These are phyloP conservation scores for Lasiurus cinereus DNA, from an alignment of 2,113 vertebrate species.

Conservation along the genomic window DNA sequence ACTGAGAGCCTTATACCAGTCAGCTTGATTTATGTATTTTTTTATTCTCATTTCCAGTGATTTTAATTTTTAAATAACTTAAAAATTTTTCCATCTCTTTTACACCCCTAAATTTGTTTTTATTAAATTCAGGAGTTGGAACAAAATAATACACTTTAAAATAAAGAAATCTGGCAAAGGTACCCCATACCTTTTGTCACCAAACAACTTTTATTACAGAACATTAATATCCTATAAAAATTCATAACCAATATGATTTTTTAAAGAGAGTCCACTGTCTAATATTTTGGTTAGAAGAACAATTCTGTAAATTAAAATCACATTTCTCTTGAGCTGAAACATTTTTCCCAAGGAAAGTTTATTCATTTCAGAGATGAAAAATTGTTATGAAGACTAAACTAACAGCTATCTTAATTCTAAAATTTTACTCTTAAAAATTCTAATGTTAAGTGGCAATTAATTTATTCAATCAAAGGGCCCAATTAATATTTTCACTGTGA, in stretches of 20 bases:
- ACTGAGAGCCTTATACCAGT: neutral
- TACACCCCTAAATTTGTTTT: conserved; percentile 28
- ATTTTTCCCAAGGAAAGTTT: conserved; percentile 33
- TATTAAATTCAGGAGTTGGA: conserved; percentile 43
- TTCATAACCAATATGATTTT: conserved; percentile 53
- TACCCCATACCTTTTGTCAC: conserved; percentile 11
- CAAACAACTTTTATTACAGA: conserved; percentile 58
- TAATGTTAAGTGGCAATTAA: neutral
- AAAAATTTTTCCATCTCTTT: conserved; percentile 54
- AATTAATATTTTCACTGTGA: conserved; percentile 9
- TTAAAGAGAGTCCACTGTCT: neutral
- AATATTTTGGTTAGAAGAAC: neutral
- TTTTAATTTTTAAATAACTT: conserved; percentile 62
- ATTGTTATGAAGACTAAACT: neutral
- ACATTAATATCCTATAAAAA: conserved; percentile 58
- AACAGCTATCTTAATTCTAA: neutral
- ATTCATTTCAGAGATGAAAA: conserved; percentile 48
- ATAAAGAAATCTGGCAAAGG: conserved; percentile 58
- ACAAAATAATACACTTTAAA: conserved; percentile 63
- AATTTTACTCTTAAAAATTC: neutral
- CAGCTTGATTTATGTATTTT: neutral
- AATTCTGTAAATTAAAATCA: conserved; percentile 68
- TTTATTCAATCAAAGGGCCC: neutral
- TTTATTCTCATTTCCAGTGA: conserved; percentile 33
- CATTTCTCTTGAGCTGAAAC: conserved; percentile 26